Evolutionary conservation across 2,888 invertebrate genomes (phyloP), one percentile per base, ranked within the genome.

Genomic region (Hybos culiciformis): DNA sequence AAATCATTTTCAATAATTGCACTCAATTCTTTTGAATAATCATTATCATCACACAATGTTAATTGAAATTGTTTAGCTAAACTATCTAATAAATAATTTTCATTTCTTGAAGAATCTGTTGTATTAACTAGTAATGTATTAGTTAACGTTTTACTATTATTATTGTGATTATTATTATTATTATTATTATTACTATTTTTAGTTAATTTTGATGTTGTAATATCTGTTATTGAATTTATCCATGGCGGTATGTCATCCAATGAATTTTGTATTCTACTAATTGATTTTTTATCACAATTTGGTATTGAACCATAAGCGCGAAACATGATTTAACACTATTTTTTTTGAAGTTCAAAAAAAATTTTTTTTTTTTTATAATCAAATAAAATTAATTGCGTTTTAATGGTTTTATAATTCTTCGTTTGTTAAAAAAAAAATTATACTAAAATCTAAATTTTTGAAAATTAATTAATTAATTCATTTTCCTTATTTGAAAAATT

Each of bases 221-320:
- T 17, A 14, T 3, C 17, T 36, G 20, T 20, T 36, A 36, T 36
- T 36, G 21, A 19, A 6, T 11, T 36, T 19, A 36, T 19, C 36
- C 36, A 36, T 36, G 36, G n/a, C 6, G n/a, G 32, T 17, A 32
- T 32, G 8, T 8, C 32, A 32, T 36, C 36, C 21, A 36, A 21
- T 14, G 36, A 19, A 36, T 21, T 36, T 14, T 36, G 20, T 36
- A 36, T 20, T n/a, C 19, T 21, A 20, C 36, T 21, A 21, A 20
- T 36, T 36, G 20, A 6, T 14, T 36, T 36, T 19, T 32, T 19
- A 34, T 37, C 41, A 29, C 37, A 41, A 21, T 20, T 45, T 21
- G 44, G 44, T 31, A 45, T 38, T 15, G 44, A 45, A 38, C 44
- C 44, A 33, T 45, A 45, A 20, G 44, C 44, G 6, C 44, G 41